phyloP scores from a whole-genome alignment of 2,888 invertebrate species.

The Lymantria dispar region DNA sequence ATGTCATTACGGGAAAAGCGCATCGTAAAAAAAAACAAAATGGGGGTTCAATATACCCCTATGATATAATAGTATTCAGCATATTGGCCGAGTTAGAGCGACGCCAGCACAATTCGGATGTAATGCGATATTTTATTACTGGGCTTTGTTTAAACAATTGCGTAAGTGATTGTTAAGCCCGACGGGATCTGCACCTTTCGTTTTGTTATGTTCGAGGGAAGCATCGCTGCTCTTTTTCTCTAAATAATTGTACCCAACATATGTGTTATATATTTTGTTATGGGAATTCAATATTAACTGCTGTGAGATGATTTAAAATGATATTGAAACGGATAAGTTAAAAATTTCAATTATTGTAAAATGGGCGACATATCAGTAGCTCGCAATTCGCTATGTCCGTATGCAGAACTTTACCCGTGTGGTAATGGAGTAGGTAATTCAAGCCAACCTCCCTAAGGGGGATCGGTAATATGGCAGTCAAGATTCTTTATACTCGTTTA shows the following conservation, averaged over 20 bases:
- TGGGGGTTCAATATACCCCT: constrained; percentile 33
- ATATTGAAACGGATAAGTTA: no score
- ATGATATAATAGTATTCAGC: constrained; percentile 39
- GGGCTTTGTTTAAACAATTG: constrained; percentile 80
- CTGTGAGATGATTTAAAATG: no score
- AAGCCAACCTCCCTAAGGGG: no score
- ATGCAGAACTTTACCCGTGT: no score
- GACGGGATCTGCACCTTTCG: constrained; percentile 62
- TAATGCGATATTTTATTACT: constrained; percentile 77
- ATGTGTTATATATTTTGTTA: background rate
- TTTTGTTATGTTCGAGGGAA: constrained; percentile 31
- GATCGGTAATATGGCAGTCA: no score
- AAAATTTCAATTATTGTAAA: no score
- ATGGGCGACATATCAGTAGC: no score
- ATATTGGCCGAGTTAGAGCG: constrained; percentile 61
- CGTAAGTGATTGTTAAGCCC: constrained; percentile 73
- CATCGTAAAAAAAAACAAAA: constrained; percentile 27
- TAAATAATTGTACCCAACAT: background rate
- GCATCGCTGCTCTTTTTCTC: constrained; percentile 17
- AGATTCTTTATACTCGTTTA: no score
- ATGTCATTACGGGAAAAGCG: constrained; percentile 36
- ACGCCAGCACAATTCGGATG: constrained; percentile 60
- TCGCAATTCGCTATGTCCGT: no score
- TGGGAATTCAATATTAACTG: no score
- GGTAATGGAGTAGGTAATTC: no score